A percentile compares a stretch with the other conserved stretches of the same genome.
These are phyloP conservation scores for Blera fallax DNA, from an alignment of 2,888 invertebrate genomes.

Conservation along the genomic window DNA sequence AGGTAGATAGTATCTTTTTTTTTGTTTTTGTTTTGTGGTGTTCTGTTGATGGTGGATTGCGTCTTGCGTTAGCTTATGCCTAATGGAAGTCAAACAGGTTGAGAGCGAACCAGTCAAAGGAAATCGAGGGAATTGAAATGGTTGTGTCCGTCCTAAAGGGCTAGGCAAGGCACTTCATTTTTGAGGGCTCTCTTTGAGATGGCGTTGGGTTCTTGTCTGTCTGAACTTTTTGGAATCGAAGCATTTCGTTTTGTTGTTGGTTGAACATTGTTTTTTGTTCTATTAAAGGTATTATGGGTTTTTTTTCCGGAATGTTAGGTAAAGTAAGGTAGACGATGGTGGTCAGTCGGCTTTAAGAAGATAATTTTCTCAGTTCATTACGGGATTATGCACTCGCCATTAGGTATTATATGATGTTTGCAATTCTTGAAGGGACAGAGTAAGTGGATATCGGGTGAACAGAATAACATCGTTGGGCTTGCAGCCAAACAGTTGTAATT, in stretches of 20 bases:
- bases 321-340: slow-evolving; percentile 10
- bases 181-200: slow-evolving; percentile 36
- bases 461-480: slow-evolving; percentile 1
- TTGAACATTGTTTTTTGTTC: slow-evolving; percentile 9
- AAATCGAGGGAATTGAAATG: slow-evolving; percentile 69
- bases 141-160: slow-evolving; percentile 43
- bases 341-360: slow-evolving; percentile 10
- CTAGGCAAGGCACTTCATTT: slow-evolving; percentile 34
- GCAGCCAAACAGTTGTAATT: slow-evolving; percentile 65
- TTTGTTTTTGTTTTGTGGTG: too few relatives aligned
- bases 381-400: slow-evolving; percentile 69
- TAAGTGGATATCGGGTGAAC: slow-evolving; percentile 35
- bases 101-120: slow-evolving; percentile 59
- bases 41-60: slow-evolving; percentile 14
- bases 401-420: slow-evolving; percentile 65
- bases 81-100: slow-evolving; percentile 72
- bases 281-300: slow-evolving; percentile 25
- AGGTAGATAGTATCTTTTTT: too few relatives aligned
- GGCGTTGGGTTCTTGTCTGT: neutral
- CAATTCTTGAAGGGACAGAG: slow-evolving; percentile 20
- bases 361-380: slow-evolving; percentile 63
- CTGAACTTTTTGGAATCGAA: slow-evolving; percentile 26
- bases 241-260: neutral
- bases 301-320: slow-evolving; percentile 27
- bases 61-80: slow-evolving; percentile 37